Evolutionary conservation across 2,888 invertebrate species (phyloP), one percentile per base, ranked within the genome.

Genomic region (Andrena hattorfiana): DNA sequence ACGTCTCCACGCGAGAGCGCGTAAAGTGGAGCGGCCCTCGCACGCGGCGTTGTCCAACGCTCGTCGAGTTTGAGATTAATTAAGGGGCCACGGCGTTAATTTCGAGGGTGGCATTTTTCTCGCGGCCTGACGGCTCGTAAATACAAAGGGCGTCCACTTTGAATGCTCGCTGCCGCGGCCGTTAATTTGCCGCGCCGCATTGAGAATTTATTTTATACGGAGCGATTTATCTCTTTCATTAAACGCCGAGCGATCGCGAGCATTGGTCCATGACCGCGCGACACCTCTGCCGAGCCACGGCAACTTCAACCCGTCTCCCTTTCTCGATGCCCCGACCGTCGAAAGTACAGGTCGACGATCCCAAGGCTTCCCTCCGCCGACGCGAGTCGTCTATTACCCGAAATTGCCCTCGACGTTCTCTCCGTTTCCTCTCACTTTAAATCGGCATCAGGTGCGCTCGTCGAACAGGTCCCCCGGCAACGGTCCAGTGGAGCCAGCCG

Each of bases 191-290:
- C 62, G 35, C 8, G 28, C 6, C 59, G 67, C 84, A 72, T 74
- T 74, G 74, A 62, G 77, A 85, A 90, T 90, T 87, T 87, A 87
- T 90, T 87, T 83, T 86, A 78, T 75, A 77, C 63, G 68, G 62
- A 2, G 32, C 49, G 77, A 90, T 90, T 90, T 90, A 89, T 88
- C 75, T 86, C 78, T 90, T 90, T 89, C 89, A 89, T 90, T 90
- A 89, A 89, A 51, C 32, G 66, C 7, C 23, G 56, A 51, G 32
- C 59, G 5, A 51, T 59, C 70, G 64, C 51, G 51, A 49, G 42
- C 73, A 48, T 48, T 60, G 26, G 64, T 63, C 20, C 48, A 7
- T 16, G 59, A 62, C 49, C 20, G 51, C 81, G 49, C 68, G 54
- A 51, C 69, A 64, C 70, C 60, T 66, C 60, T 28, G n/a, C 49